Base-by-base conservation (phyloP, 1,140 invertebrate genomes). In the Atopsyche davidsoni region DNA sequence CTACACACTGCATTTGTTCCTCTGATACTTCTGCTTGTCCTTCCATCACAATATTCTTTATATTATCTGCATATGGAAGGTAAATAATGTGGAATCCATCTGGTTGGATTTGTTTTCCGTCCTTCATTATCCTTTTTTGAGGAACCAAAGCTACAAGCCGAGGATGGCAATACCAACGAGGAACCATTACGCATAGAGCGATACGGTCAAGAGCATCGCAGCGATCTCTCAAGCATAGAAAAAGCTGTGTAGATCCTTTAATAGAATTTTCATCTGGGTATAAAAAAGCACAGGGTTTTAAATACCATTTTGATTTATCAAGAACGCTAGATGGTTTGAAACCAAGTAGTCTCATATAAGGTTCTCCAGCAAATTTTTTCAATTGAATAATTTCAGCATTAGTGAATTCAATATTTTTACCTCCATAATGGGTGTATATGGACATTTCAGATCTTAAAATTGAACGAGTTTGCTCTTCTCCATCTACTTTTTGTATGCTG, bases 41-140 rank as follows among this genome's bases (percentile, higher is more conserved):
- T 11, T 52, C 39, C 3, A 52, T 9, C 3, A 34, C 14, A 7
- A 55, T 10, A 36, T 52, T 45, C 42, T 53, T 58, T 3, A 58
- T 39, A 42, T 58, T 36, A 24, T 55, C 53, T 25, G 24, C 14
- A 23, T 55, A 58, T 0, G 57, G 57, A 13, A 58, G 31, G 22
- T 52, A 58, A 19, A 58, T 24, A 1, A 58, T 46, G 19, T 58
- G 49, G 34, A 58, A 58, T 3, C 57, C 57, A 17, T 58, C 53
- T 4, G 52, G 49, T 51, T 58, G 56, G 1, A 51, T 35, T 41
- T 51, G 56, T 4, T 14, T 14, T 16, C 40, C 32, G 10, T 47
- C 46, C 6, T 55, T 46, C 34, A 49, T 13, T 3, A 51, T 34
- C 28, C 43, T 44, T 13, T 41, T 46, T 43, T 58, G 56, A 1